These are phyloP conservation scores for Lepetodrilus schrolli DNA, from an alignment of 2,888 invertebrate species.

Conservation along the genomic window DNA sequence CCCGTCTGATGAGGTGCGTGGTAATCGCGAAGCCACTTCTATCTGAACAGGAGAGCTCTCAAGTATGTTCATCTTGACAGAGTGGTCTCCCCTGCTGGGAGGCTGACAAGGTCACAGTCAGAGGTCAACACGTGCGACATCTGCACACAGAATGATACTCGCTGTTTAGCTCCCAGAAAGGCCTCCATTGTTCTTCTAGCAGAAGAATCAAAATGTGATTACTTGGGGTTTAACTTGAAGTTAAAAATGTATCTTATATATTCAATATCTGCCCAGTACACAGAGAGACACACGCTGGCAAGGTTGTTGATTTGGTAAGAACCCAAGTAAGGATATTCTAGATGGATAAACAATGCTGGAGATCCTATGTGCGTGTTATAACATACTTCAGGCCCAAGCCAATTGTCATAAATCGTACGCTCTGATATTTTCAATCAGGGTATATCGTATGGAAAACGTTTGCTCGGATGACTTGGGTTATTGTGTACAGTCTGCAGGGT, in stretches of 20 bases:
- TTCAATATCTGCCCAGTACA: no score
- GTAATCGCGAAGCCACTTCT: not conserved
- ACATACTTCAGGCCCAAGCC: not conserved
- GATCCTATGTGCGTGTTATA: not conserved
- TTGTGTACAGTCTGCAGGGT: not conserved
- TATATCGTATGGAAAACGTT: not conserved
- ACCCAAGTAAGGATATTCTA: no score
- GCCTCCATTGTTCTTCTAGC: not conserved
- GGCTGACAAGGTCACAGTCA: slow-evolving; percentile 17
- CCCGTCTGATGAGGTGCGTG: no score
- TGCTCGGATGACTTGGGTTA: not conserved
- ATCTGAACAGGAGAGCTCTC: not conserved
- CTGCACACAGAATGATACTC: no score
- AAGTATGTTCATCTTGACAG: slow-evolving; percentile 23
- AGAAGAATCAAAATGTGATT: not conserved
- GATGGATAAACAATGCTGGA: no score
- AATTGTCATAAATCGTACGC: not conserved
- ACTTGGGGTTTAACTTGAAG: not conserved
- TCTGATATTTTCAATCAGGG: not conserved
- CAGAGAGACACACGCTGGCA: no score
- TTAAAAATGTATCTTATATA: not conserved
- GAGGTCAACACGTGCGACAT: slow-evolving; percentile 15
- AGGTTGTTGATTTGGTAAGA: no score
- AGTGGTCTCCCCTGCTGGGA: slow-evolving; percentile 24
- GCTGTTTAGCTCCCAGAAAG: not conserved